Base-by-base conservation (phyloP, 2,113 vertebrate genomes). In the Beaufortia kweichowensis region DNA sequence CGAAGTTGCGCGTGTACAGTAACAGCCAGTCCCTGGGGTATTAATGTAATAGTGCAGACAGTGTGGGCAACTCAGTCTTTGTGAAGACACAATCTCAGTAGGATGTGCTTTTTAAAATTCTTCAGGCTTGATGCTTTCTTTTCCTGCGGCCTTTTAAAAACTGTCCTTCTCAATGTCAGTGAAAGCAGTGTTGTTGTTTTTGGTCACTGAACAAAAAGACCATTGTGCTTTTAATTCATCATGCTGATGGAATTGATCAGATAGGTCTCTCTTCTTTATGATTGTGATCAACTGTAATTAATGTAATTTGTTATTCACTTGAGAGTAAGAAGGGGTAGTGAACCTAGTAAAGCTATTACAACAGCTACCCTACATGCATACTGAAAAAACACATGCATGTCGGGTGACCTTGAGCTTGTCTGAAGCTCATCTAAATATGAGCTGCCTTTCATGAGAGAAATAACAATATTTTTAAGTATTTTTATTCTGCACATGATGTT, bases 11-110 rank as follows among this genome's bases (percentile, higher is more conserved):
- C 41, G 55, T 43, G 33, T 57, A 59, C 53, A 72, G 69, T 72
- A 60, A 33, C 23, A 0, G 55, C 53, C 0, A 2, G 21, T 60
- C 69, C 56, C 53, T 26, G 23, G 35, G 55, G 69, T 14, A 41
- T 72, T 60, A 72, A 59, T 57, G 55, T 72, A 72, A 72, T 60
- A 72, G 69, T 60, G 56, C 53, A 72, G 55, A 72, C 69, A 28
- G 41, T 46, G n/a, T 43, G 33, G 39, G 69, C n/a, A 55, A 19
- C 67, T 39, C 24, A 46, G 28, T 71, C 21, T 72, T 72, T 59
- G 69, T 59, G 24, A 72, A 59, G 31, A 59, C 31, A 57, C 33
- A 23, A 24, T 72, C 53, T 72, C 55, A 43, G 69, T 8, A 8
- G 41, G 69, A 72, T 72, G 35, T 21, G 55, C 69, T 43, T 60